Percentiles rank a stretch among this genome's conserved stretches.
phyloP scores from a whole-genome alignment of 2,113 vertebrate genomes.

The Aegithalos caudatus region DNA sequence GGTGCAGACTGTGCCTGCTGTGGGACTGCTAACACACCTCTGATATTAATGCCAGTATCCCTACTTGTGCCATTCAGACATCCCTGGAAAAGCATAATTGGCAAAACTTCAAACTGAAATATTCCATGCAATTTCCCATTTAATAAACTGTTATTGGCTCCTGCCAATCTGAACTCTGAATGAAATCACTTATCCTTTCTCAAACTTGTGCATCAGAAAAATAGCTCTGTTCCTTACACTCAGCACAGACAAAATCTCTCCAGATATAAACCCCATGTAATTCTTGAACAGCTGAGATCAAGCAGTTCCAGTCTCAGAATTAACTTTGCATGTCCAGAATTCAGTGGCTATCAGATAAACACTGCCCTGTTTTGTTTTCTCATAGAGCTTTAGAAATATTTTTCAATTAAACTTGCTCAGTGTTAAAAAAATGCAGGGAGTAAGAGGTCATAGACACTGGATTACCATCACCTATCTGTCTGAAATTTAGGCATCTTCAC shows the following conservation, averaged over 20 bases:
- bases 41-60: background rate
- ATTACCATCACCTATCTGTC: background rate
- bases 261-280: background rate
- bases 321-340: background rate
- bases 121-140: background rate
- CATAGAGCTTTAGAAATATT: background rate
- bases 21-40: background rate
- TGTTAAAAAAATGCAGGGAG: background rate
- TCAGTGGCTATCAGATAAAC: background rate
- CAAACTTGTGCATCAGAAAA: background rate
- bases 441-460: background rate
- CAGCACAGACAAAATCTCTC: background rate
- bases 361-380: background rate
- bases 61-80: background rate
- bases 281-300: slow-evolving; percentile 1
- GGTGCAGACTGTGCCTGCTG: background rate
- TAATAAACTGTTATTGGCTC: background rate
- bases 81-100: background rate
- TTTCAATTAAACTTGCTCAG: background rate
- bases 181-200: slow-evolving; percentile 18
- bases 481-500: background rate
- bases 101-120: background rate
- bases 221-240: background rate
- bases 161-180: background rate
- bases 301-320: background rate